Evolutionary conservation across 2,888 invertebrate genomes (phyloP).

Genomic region (Heteropelma amictum): DNA sequence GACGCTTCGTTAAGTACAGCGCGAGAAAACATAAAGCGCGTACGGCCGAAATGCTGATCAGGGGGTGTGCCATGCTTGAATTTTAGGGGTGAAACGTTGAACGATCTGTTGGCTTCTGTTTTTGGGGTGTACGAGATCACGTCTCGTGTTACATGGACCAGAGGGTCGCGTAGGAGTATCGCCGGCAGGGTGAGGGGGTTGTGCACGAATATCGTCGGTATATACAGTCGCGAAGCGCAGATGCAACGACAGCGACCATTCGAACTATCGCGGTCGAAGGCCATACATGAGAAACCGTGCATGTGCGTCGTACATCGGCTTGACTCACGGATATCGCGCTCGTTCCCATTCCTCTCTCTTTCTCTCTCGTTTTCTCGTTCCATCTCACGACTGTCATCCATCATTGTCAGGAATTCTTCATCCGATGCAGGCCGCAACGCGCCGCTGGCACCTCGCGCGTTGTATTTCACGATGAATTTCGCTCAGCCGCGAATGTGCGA

Average conservation of each 20-base stretch:
- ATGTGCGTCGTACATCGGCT: slow-evolving; percentile 72
- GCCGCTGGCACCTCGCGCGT: slow-evolving; percentile 45
- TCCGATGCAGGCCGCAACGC: slow-evolving; percentile 55
- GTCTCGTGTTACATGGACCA: slow-evolving; percentile 52
- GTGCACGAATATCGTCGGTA: slow-evolving; percentile 50
- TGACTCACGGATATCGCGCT: slow-evolving; percentile 75
- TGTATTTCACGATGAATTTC: slow-evolving; percentile 30
- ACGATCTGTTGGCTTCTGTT: slow-evolving; percentile 67
- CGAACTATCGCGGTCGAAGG: slow-evolving; percentile 69
- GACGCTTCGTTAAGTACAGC: slow-evolving; percentile 31
- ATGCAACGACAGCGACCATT: slow-evolving; percentile 75
- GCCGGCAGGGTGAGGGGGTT: slow-evolving; percentile 22
- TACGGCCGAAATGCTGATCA: no score
- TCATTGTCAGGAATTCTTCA: slow-evolving; percentile 74
- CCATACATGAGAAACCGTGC: slow-evolving; percentile 71
- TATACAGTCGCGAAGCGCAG: slow-evolving; percentile 69
- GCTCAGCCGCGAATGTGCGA: slow-evolving; percentile 37
- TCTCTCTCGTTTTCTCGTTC: slow-evolving; percentile 4
- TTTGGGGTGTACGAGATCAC: slow-evolving; percentile 56
- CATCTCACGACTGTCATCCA: slow-evolving; percentile 69
- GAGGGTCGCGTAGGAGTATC: slow-evolving; percentile 50
- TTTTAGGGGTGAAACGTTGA: slow-evolving; percentile 61
- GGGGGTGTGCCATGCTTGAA: neutral
- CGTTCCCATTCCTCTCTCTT: slow-evolving; percentile 36
- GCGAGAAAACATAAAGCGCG: slow-evolving; percentile 1